Percentiles rank a stretch among this genome's conserved stretches.
Evolutionary conservation across 2,888 invertebrate species (phyloP).

Genomic region (Epistrophella euchroma): DNA sequence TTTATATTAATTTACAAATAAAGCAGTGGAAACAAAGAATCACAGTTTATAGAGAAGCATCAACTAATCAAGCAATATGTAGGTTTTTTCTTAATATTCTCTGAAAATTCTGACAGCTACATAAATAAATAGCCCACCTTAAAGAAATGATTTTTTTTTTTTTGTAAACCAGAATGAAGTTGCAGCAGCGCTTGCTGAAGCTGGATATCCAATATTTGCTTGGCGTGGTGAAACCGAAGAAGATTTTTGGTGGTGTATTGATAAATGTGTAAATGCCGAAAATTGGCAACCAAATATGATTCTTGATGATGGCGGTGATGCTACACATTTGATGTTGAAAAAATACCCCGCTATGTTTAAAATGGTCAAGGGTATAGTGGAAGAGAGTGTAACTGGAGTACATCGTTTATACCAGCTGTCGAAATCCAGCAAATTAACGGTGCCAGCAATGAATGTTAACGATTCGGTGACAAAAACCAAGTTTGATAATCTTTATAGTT

Average conservation of each 20-base stretch:
- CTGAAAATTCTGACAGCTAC: neutral
- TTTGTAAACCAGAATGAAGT: constrained; percentile 92
- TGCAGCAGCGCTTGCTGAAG: constrained; percentile 96
- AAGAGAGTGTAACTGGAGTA: constrained; percentile 99
- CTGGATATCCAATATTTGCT: constrained; percentile 95
- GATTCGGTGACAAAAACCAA: constrained; percentile 99
- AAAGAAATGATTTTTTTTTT: constrained; percentile 16
- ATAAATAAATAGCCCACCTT: neutral
- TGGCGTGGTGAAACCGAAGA: constrained; percentile 99
- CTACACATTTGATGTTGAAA: constrained; percentile 97
- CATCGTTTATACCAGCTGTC: constrained; percentile 97
- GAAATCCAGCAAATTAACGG: constrained; percentile 95
- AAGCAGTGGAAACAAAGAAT: too few species aligned
- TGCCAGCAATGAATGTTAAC: constrained; percentile 99
- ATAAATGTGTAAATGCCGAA: constrained; percentile 95
- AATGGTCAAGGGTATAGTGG: constrained; percentile 97
- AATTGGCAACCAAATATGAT: constrained; percentile 99
- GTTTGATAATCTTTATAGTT: constrained; percentile 98
- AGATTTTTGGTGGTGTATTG: constrained; percentile 99
- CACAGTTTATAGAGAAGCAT: too few species aligned
- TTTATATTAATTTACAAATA: too few species aligned
- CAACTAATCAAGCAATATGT: too few species aligned
- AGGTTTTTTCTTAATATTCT: too few species aligned
- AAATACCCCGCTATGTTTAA: constrained; percentile 97
- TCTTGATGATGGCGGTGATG: constrained; percentile 98